Percentiles rank a stretch among this genome's conserved stretches.
Conservation (phyloP, 2,797 vertebrate genomes). For the Pseudomugil tenellus region DNA sequence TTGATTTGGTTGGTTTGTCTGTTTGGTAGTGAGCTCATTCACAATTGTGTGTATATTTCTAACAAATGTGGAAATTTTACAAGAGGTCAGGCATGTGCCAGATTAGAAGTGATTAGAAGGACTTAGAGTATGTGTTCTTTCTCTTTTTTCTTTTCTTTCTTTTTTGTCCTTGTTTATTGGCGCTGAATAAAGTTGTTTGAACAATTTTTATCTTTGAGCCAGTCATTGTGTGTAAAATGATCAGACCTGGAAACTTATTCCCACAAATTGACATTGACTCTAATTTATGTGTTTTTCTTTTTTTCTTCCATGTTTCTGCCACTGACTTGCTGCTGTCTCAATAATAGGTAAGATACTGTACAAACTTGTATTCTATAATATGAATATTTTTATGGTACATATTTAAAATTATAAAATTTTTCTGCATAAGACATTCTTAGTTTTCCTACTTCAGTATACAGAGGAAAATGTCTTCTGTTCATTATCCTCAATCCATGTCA, state of each 20-base stretch:
- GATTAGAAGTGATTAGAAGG: background rate
- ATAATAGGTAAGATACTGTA: constrained; percentile 70
- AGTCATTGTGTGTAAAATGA: background rate
- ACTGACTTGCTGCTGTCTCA: constrained; percentile 22
- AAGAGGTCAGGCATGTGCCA: background rate
- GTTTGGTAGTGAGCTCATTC: background rate
- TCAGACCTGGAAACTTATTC: background rate
- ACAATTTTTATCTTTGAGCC: background rate
- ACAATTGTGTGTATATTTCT: background rate
- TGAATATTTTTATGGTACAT: background rate
- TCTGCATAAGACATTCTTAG: background rate
- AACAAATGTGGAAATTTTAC: background rate
- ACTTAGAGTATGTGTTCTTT: background rate
- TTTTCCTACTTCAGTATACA: background rate
- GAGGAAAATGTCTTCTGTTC: background rate
- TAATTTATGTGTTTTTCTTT: constrained; percentile 43
- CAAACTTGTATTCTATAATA: background rate
- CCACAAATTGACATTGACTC: background rate
- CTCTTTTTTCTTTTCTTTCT: too few relatives aligned
- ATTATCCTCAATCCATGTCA: background rate
- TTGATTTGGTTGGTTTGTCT: background rate
- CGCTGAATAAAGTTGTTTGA: background rate
- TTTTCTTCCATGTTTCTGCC: constrained; percentile 55
- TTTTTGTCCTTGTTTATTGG: too few relatives aligned
- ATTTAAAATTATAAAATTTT: background rate